Base-by-base conservation (phyloP, 2,113 vertebrate species). In the Microtus oregoni region DNA sequence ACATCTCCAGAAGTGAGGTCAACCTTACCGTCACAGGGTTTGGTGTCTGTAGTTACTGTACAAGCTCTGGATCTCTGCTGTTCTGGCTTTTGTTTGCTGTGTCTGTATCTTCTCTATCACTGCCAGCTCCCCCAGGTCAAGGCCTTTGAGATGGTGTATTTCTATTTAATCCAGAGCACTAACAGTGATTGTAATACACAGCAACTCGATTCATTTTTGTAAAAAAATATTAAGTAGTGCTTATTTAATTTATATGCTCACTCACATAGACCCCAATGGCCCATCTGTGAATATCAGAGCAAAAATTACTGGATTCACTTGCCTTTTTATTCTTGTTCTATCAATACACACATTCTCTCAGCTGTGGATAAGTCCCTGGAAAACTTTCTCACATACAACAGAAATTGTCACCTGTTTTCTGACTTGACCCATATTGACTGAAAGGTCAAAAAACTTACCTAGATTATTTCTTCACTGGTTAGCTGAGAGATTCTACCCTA, bases 21-120 rank as follows among this genome's bases (percentile, higher is more conserved):
- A 7, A 7, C 1, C 15, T 67, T 6, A 4, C 41, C 2, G 9
- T 91, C 9, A 1, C 4, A 0, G 26, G 14, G 28, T 26, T 58
- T 15, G 22, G 0, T 0, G 35, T 3, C 1, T 58, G 8, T 58
- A 41, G 67, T 92, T n/a, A 63, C 5, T 26, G 22, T 20, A 50
- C 63, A 3, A 63, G 35, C 2, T 15, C 52, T 38, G 6, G 0
- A 3, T 35, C 2, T 73, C 5, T 86, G n/a, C n/a, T 86, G 72
- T 52, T 82, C 17, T 26, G n/a, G 41, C 44, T 1, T 73, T 32
- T 41, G 7, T 32, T 20, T 78, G n/a, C n/a, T 28, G 3, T 63
- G 3, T 38, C 38, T 63, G 22, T 41, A 28, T 41, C 81, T 63
- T 22, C 20, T n/a, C 32, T 35, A 58, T 58, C 52, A 58, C 19